Base-by-base conservation (phyloP, 2,888 invertebrate genomes). In the Axea sp. region DNA sequence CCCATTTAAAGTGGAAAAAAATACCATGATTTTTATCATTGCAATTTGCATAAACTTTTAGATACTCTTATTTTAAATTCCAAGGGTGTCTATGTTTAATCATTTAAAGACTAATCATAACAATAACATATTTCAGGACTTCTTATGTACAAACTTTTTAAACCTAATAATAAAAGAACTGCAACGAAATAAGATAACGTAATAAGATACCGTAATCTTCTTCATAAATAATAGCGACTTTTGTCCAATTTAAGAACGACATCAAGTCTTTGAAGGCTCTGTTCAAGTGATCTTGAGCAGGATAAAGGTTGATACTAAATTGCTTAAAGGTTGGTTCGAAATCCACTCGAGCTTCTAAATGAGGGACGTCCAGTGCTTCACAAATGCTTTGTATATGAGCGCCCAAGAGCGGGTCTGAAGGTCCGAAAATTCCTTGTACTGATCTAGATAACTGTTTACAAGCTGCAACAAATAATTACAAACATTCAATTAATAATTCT, bases 141-240 rank as follows among this genome's bases (percentile, higher is more conserved):
- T n/a, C n/a, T n/a, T n/a, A n/a, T n/a, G n/a, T n/a, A n/a, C n/a
- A n/a, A n/a, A n/a, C n/a, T n/a, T n/a, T n/a, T n/a, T n/a, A n/a
- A n/a, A n/a, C n/a, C 24, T 57, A 19, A 11, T 33, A 57, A 47
- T 33, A 51, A 33, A 33, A 37, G 53, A 24, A 35, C 45, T 64
- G 35, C 9, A 43, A 26, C 3, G n/a, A 19, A 28, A 24, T 35
- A 11, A 6, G 12, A 45, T n/a, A 43, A 26, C 3, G n/a, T 26
- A 28, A 24, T 35, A 11, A 6, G 12, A 47, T 83, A 95, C 96
- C 95, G 84, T 93, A 93, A 80, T 96, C 96, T 82, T 97, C 96
- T 84, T 98, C 97, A 83, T 97, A 98, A 35, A 98, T 92, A 57
- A 98, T 93, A 0, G 96, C 97, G 82, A 97, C 95, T 84, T 93